These are phyloP conservation scores for Nymphalis io DNA, from an alignment of 1,140 invertebrate genomes.

Conservation along the genomic window DNA sequence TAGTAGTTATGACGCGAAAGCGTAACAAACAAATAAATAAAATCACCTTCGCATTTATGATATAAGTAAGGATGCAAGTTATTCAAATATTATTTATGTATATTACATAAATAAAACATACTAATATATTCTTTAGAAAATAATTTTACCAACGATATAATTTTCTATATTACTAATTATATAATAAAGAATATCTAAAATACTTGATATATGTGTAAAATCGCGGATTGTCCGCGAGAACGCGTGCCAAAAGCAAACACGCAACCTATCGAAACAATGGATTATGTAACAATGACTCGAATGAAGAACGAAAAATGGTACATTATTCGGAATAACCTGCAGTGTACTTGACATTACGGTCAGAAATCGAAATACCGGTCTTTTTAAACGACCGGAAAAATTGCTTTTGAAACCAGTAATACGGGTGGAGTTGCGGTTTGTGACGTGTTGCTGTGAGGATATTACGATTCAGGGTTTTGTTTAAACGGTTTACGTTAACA, in stretches of 20 bases:
- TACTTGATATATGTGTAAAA: too few relatives aligned
- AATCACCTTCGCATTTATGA: too few relatives aligned
- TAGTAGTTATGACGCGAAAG: too few relatives aligned
- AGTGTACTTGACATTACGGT: constrained; percentile 36
- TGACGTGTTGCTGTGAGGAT: constrained; percentile 3
- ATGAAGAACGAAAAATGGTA: constrained; percentile 41
- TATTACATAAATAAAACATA: too few relatives aligned
- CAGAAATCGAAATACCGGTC: constrained; percentile 31
- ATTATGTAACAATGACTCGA: constrained; percentile 5
- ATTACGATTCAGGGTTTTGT: constrained; percentile 1
- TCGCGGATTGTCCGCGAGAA: neutral
- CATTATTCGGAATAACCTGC: constrained; percentile 30
- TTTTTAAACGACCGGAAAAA: constrained; percentile 35
- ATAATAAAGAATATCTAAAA: too few relatives aligned
- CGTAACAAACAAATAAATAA: too few relatives aligned
- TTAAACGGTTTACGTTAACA: neutral
- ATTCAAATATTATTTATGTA: too few relatives aligned
- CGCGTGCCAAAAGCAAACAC: constrained; percentile 1
- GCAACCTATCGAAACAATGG: neutral
- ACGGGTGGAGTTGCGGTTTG: constrained; percentile 18
- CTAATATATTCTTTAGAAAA: too few relatives aligned
- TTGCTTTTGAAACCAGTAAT: constrained; percentile 29
- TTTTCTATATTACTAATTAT: too few relatives aligned
- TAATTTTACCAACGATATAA: too few relatives aligned
- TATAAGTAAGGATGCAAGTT: too few relatives aligned